phyloP scores from a whole-genome alignment of 2,797 vertebrate genomes.

The Phrynocephalus guinanensis region DNA sequence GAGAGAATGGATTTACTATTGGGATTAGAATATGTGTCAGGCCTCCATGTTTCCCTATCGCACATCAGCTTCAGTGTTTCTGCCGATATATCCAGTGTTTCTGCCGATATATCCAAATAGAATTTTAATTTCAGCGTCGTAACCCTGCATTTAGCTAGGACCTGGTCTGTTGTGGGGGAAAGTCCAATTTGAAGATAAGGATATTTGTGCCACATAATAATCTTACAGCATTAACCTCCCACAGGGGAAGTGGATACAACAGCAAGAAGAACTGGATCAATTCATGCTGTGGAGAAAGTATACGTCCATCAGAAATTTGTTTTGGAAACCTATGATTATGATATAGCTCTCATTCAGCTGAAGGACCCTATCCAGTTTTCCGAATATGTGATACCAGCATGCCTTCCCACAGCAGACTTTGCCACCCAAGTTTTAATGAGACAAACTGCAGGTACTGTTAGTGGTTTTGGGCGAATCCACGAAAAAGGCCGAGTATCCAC shows the following conservation, averaged over 20 bases:
- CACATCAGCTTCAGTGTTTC: not conserved
- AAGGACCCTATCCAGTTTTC: slow-evolving; percentile 82
- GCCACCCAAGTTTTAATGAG: slow-evolving; percentile 90
- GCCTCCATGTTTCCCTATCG: not conserved
- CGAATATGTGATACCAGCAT: slow-evolving; percentile 84
- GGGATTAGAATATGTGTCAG: no score
- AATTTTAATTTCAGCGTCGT: not conserved
- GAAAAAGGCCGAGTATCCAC: slow-evolving; percentile 80
- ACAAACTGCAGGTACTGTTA: slow-evolving; percentile 80
- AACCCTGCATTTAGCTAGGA: not conserved
- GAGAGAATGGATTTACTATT: not conserved
- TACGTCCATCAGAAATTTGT: slow-evolving; percentile 82
- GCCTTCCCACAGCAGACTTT: slow-evolving; percentile 86
- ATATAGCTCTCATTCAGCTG: slow-evolving; percentile 92
- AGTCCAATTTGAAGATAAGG: not conserved
- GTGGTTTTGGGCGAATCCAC: slow-evolving; percentile 88
- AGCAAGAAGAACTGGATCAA: slow-evolving; percentile 70
- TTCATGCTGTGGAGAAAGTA: slow-evolving; percentile 76
- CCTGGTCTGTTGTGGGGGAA: not conserved
- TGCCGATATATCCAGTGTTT: not conserved
- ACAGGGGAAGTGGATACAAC: slow-evolving; percentile 86
- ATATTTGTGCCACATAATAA: slow-evolving; percentile 10
- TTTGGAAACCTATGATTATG: slow-evolving; percentile 83
- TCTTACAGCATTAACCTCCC: slow-evolving; percentile 36
- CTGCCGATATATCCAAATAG: not conserved